phyloP scores from a whole-genome alignment of 2,797 vertebrate genomes.

The Meda fulgida region DNA sequence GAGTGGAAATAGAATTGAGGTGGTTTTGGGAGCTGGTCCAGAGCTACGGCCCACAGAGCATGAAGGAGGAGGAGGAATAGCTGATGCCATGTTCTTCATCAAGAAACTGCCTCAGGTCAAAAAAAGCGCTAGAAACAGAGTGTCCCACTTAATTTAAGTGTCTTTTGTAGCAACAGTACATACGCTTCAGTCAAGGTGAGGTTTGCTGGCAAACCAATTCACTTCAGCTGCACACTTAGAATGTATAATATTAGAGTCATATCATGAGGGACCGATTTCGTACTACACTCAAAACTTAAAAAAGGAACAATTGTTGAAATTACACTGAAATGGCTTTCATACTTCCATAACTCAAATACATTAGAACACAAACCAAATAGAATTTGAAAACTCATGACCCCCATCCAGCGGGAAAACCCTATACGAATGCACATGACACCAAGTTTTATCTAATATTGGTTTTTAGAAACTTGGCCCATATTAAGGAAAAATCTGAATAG shows the following conservation, averaged over 20 bases:
- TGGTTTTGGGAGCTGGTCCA: slow-evolving; percentile 44
- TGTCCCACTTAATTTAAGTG: slow-evolving; percentile 23
- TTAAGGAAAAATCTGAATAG: background rate
- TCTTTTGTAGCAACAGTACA: slow-evolving; percentile 15
- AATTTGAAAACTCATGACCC: background rate
- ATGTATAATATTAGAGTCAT: background rate
- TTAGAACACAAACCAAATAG: background rate
- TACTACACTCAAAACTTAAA: background rate
- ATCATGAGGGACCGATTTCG: background rate
- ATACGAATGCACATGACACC: background rate
- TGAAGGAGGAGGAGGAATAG: slow-evolving; percentile 32
- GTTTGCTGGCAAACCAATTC: background rate
- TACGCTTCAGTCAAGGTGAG: background rate
- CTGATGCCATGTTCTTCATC: slow-evolving; percentile 39
- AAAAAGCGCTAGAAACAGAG: slow-evolving; percentile 30
- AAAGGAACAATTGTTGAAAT: background rate
- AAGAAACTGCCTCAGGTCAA: slow-evolving; percentile 14
- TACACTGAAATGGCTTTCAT: background rate
- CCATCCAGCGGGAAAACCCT: background rate
- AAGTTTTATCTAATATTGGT: background rate
- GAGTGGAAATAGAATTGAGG: slow-evolving; percentile 42
- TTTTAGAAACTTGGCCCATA: background rate
- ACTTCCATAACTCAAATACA: background rate
- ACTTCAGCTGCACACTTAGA: background rate
- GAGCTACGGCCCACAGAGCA: slow-evolving; percentile 28